A percentile compares a stretch with the other conserved stretches of the same genome.
Conservation (phyloP, 1,140 invertebrate species). For the Eriosoma lanigerum region DNA sequence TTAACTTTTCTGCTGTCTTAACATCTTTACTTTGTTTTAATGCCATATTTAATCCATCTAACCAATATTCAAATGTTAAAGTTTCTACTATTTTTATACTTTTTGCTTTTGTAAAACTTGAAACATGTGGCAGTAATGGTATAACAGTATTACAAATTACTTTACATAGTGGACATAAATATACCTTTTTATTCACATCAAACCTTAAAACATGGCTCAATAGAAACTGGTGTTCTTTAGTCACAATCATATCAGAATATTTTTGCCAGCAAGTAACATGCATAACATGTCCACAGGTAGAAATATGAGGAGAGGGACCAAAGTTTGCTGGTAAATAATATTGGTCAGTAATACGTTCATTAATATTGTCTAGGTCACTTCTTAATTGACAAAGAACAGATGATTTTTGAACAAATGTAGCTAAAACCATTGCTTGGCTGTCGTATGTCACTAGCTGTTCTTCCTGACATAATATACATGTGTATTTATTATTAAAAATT, state of each 20-base stretch:
- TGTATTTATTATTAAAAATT: slow-evolving; percentile 65
- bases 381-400: slow-evolving; percentile 74
- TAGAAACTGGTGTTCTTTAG: slow-evolving; percentile 84
- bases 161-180: slow-evolving; percentile 95
- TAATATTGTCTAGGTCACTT: slow-evolving; percentile 55
- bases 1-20: slow-evolving; percentile 28
- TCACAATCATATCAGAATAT: slow-evolving; percentile 83
- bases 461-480: slow-evolving; percentile 97
- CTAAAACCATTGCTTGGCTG: slow-evolving; percentile 80
- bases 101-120: slow-evolving; percentile 54
- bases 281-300: slow-evolving; percentile 97
- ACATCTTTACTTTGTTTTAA: slow-evolving; percentile 56
- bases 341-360: slow-evolving; percentile 59
- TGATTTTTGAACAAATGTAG: slow-evolving; percentile 92
- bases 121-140: slow-evolving; percentile 77
- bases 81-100: slow-evolving; percentile 54
- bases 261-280: slow-evolving; percentile 92
- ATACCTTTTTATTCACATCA: slow-evolving; percentile 90
- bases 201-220: slow-evolving; percentile 80
- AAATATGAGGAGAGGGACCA: slow-evolving; percentile 79
- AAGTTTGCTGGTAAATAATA: slow-evolving; percentile 71
- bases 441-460: slow-evolving; percentile 71
- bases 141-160: slow-evolving; percentile 92
- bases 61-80: slow-evolving; percentile 68
- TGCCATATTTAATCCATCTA: slow-evolving; percentile 65